Percentiles rank a stretch among this genome's conserved stretches.
These are phyloP conservation scores for Otolemur crassicaudatus DNA, from an alignment of 2,797 vertebrate genomes.

Conservation along the genomic window DNA sequence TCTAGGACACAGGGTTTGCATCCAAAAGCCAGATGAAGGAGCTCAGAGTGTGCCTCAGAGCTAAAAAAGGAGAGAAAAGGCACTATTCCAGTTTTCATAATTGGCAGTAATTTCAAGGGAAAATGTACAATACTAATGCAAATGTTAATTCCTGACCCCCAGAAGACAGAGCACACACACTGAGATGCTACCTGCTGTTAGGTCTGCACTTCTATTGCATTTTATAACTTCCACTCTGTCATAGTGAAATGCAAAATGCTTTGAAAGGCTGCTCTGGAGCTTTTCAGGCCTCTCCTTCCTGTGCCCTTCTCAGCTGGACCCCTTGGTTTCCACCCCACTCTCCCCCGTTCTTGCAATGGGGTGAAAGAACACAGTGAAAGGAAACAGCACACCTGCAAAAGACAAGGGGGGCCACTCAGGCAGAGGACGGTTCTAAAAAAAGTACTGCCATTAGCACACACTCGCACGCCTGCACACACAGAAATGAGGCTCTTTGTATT, in stretches of 20 bases:
- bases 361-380: not conserved
- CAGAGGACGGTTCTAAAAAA: not conserved
- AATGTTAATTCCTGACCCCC: not conserved
- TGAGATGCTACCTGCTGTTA: not conserved
- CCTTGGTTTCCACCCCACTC: slow-evolving; percentile 31
- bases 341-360: not conserved
- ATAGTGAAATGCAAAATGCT: not conserved
- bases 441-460: not conserved
- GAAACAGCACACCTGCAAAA: not conserved
- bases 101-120: slow-evolving; percentile 23
- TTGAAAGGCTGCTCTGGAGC: not conserved
- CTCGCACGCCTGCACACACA: no score
- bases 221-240: not conserved
- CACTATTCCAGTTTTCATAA: not conserved
- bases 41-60: not conserved
- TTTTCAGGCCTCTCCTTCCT: not conserved
- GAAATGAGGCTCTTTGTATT: not conserved
- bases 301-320: not conserved
- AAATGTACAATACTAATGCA: slow-evolving; percentile 36
- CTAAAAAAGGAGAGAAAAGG: not conserved
- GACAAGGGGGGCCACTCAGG: not conserved
- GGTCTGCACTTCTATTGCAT: not conserved
- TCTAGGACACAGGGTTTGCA: not conserved
- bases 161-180: not conserved
- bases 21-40: slow-evolving; percentile 1